A percentile compares a stretch with the other conserved stretches of the same genome.
phyloP scores from a whole-genome alignment of 2,888 invertebrate genomes.

The Doris montereyensis region DNA sequence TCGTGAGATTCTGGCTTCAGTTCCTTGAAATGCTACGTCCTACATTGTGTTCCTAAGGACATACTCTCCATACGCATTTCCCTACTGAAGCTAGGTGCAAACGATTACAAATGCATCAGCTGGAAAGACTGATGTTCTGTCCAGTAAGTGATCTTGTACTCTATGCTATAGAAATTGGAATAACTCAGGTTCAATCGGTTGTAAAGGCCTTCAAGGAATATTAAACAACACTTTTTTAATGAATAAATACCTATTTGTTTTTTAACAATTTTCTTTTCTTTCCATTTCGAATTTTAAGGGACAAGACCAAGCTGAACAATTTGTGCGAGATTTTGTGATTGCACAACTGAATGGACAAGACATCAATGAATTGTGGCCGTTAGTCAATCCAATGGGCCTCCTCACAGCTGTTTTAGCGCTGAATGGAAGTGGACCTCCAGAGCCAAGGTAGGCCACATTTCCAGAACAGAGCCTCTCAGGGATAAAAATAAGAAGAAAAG shows the following conservation, averaged over 20 bases:
- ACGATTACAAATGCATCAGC: too few relatives aligned
- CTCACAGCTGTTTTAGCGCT: constrained; percentile 79
- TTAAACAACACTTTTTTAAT: too few relatives aligned
- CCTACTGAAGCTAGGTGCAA: too few relatives aligned
- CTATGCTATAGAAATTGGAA: neutral
- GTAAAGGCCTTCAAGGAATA: neutral
- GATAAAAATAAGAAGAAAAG: too few relatives aligned
- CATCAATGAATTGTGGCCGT: constrained; percentile 86
- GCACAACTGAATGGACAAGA: constrained; percentile 88
- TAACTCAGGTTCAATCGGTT: neutral
- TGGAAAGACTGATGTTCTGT: too few relatives aligned
- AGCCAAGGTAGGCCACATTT: constrained; percentile 79
- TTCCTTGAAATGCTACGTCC: too few relatives aligned
- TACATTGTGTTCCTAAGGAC: too few relatives aligned
- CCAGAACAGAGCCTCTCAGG: too few relatives aligned
- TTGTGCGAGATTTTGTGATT: constrained; percentile 88
- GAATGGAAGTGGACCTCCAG: constrained; percentile 78
- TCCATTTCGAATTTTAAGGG: constrained; percentile 76
- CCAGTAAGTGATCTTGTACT: too few relatives aligned
- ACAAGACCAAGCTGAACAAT: constrained; percentile 79
- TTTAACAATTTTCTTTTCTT: neutral
- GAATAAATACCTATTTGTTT: neutral
- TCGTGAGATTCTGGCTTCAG: too few relatives aligned
- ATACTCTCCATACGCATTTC: too few relatives aligned
- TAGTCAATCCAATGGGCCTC: constrained; percentile 84